Conservation (phyloP, 1,140 invertebrate species). For the Cydia pomonella region DNA sequence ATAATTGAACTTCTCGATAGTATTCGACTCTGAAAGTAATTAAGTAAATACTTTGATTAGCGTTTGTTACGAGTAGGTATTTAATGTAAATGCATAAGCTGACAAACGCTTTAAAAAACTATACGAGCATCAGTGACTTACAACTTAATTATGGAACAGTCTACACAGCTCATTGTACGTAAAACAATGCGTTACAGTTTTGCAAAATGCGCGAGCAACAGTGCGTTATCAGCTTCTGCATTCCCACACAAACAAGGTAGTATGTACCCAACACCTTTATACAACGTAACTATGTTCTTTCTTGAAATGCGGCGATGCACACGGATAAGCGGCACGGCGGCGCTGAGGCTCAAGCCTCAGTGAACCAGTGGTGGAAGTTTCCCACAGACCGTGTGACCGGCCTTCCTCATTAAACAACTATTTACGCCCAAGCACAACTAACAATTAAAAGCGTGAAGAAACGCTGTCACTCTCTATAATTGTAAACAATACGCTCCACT, state of each 20-base stretch:
- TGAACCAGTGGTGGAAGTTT: slow-evolving; percentile 60
- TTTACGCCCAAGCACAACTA: slow-evolving; percentile 50
- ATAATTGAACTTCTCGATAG: no score
- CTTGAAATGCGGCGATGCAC: background rate
- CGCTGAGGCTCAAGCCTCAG: slow-evolving; percentile 51
- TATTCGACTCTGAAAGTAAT: no score
- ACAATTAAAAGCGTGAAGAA: slow-evolving; percentile 38
- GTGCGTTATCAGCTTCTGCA: slow-evolving; percentile 46
- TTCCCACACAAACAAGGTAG: background rate
- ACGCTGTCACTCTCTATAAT: slow-evolving; percentile 17
- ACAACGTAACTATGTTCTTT: background rate
- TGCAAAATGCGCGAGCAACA: slow-evolving; percentile 46
- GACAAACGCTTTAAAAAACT: background rate
- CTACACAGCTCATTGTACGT: slow-evolving; percentile 40
- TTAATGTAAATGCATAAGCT: background rate
- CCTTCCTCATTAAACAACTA: slow-evolving; percentile 64
- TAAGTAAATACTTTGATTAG: background rate
- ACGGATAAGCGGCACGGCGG: slow-evolving; percentile 35
- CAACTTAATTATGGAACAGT: slow-evolving; percentile 30
- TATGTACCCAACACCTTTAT: background rate
- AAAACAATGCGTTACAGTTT: slow-evolving; percentile 48
- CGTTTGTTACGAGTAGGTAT: no score
- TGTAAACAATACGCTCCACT: slow-evolving; percentile 14
- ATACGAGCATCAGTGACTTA: background rate
- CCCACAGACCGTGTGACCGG: slow-evolving; percentile 57